phyloP scores from a whole-genome alignment of 30 jellyfish, hydroid and myxozoan genomes.

The Sanderia malayensis region DNA sequence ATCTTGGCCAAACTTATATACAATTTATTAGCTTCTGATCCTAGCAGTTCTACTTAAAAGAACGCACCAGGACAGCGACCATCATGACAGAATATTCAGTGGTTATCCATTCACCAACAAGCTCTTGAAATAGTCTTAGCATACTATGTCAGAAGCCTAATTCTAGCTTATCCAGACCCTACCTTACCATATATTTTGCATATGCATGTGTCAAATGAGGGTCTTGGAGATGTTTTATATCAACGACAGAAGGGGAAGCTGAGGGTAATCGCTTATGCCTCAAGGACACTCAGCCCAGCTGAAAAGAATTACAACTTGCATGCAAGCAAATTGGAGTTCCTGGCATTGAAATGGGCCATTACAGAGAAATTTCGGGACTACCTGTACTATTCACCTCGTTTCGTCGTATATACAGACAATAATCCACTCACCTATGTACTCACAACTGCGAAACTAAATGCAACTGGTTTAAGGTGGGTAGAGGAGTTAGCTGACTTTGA shows the following conservation, averaged over 20 bases:
- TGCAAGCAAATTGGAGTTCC: conserved; percentile 56
- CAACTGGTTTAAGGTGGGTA: conserved; percentile 48
- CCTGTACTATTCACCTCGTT: conserved; percentile 44
- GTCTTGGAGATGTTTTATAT: conserved; percentile 46
- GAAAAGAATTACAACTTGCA: conserved; percentile 50
- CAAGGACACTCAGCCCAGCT: conserved; percentile 13
- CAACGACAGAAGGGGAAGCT: conserved; percentile 36
- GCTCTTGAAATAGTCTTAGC: conserved; percentile 36
- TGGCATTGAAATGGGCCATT: conserved; percentile 61
- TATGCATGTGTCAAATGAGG: conserved; percentile 28
- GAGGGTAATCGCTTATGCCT: conserved; percentile 50
- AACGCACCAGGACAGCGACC: conserved; percentile 34
- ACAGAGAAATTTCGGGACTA: conserved; percentile 38
- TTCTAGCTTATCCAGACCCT: conserved; percentile 56
- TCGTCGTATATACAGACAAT: conserved; percentile 10
- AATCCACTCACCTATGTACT: conserved; percentile 48
- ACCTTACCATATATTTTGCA: conserved; percentile 35
- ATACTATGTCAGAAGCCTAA: conserved; percentile 37
- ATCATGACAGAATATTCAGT: conserved; percentile 22
- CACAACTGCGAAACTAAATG: conserved; percentile 49
- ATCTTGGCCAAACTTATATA: conserved; percentile 24
- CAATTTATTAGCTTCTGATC: conserved; percentile 40
- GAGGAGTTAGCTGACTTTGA: conserved; percentile 53
- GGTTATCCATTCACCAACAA: conserved; percentile 34
- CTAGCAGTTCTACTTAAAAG: conserved; percentile 7